A percentile compares a stretch with the other conserved stretches of the same genome.
Conservation (phyloP, 2,113 vertebrate genomes). For the Calyptommatus sinebrachiatus region DNA sequence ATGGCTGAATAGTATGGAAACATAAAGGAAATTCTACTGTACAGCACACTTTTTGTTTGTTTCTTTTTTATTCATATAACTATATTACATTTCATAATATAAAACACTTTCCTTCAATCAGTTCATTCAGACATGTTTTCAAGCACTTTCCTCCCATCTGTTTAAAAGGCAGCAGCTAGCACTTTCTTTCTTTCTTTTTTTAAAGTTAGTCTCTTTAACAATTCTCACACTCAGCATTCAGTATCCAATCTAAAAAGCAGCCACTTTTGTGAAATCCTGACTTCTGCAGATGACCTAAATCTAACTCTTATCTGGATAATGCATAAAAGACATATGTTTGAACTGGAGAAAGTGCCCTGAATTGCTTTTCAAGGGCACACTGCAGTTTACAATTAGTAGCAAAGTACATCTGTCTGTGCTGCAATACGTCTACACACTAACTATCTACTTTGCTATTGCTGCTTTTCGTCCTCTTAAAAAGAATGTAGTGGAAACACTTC, state of each 20-base stretch:
- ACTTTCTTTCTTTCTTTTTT: constrained; percentile 6
- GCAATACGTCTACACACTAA: not conserved
- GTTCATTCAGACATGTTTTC: not conserved
- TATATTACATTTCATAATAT: not conserved
- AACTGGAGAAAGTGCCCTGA: not conserved
- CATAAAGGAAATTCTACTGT: not conserved
- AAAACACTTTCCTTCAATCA: not conserved
- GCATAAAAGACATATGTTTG: constrained; percentile 1
- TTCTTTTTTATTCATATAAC: not conserved
- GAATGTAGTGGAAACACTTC: not conserved
- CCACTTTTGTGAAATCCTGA: not conserved
- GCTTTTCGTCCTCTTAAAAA: not conserved
- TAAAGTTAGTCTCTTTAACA: constrained; percentile 13
- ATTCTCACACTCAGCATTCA: constrained; percentile 15
- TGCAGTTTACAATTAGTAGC: not conserved
- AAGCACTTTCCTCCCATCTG: not conserved
- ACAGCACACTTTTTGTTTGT: not conserved
- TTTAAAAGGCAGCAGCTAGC: constrained; percentile 2
- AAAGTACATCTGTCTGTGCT: accelerated
- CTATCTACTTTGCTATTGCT: accelerated
- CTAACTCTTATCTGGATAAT: constrained; percentile 4
- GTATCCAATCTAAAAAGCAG: not conserved
- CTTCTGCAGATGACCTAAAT: not conserved
- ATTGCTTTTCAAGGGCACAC: not conserved
- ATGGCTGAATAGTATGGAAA: not conserved